Percentiles rank a stretch among this genome's conserved stretches.
These are phyloP conservation scores for Blera fallax DNA, from an alignment of 2,888 invertebrate genomes.

Conservation along the genomic window DNA sequence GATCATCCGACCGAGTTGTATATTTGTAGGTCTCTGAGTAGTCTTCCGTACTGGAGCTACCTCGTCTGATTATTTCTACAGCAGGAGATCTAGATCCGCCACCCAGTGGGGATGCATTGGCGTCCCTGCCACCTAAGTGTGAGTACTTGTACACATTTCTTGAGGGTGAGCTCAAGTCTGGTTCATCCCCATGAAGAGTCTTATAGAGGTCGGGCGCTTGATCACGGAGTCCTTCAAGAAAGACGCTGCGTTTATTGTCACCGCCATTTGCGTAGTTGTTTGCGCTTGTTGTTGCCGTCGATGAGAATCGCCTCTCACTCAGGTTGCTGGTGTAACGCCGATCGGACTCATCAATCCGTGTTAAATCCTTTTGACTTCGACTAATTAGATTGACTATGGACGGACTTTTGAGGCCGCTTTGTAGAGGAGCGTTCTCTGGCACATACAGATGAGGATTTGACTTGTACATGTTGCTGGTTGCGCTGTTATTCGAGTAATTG, in stretches of 20 bases:
- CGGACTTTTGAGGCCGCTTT: conserved; percentile 87
- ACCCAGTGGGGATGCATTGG: conserved; percentile 76
- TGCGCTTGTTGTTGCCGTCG: conserved; percentile 29
- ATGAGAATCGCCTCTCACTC: conserved; percentile 68
- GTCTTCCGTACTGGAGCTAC: conserved; percentile 87
- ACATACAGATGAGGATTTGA: conserved; percentile 91
- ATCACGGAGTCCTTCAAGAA: conserved; percentile 87
- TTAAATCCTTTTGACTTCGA: conserved; percentile 90
- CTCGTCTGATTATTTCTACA: conserved; percentile 83
- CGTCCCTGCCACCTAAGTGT: conserved; percentile 62
- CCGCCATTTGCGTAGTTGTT: conserved; percentile 55
- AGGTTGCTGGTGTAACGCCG: conserved; percentile 75
- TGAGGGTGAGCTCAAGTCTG: conserved; percentile 37
- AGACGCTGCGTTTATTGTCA: conserved; percentile 85
- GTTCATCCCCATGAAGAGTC: conserved; percentile 86
- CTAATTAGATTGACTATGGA: conserved; percentile 93
- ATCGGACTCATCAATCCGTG: conserved; percentile 83
- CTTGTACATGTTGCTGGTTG: conserved; percentile 84
- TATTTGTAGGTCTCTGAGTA: conserved; percentile 88
- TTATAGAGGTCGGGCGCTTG: conserved; percentile 88
- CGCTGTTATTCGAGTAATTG: conserved; percentile 78
- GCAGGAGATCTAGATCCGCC: conserved; percentile 80
- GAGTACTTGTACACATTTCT: conserved; percentile 62
- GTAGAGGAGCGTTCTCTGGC: conserved; percentile 80
- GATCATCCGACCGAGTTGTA: conserved; percentile 86